Evolutionary conservation across 1,140 invertebrate species (phyloP).

Genomic region (silkworm (Bombyx mori)): ASM3026992v2 NC_085131.1:9499001-9499500

Average conservation of each 20-base stretch:
- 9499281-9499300: no score
- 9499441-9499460: no score
- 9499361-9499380: no score
- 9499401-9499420: no score
- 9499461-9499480: no score
- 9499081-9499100: constrained; percentile 67
- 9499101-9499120: constrained; percentile 70
- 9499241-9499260: not conserved
- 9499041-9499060: constrained; percentile 63
- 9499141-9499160: constrained; percentile 76
- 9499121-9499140: constrained; percentile 68
- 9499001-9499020: constrained; percentile 17
- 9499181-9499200: constrained; percentile 35
- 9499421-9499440: no score
- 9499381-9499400: no score
- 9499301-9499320: no score
- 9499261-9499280: no score
- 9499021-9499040: constrained; percentile 51
- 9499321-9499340: no score
- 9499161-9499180: constrained; percentile 92
- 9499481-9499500: no score
- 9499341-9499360: no score
- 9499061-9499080: constrained; percentile 64
- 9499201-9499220: not conserved
- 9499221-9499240: not conserved